Percentiles rank a stretch among this genome's conserved stretches.
Conservation (phyloP, 2,797 vertebrate genomes). For the Rousettus madagascariensis region DNA sequence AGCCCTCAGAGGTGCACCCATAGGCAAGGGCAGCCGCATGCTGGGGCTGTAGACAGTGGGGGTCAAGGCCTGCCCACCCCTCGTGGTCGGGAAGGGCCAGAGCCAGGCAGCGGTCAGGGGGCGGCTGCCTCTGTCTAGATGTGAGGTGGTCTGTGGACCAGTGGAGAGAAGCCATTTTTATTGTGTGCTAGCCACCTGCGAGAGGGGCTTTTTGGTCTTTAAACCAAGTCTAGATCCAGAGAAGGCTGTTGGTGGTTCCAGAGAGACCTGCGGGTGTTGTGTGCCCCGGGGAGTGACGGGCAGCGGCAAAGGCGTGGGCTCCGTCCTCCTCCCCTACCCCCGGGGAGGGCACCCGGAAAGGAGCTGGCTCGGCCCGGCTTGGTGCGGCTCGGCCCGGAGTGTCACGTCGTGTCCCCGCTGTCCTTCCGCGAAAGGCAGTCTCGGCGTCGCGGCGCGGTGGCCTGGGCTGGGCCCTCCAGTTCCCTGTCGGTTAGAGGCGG, state of each 20-base stretch:
- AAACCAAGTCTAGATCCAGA: not conserved
- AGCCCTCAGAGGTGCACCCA: not conserved
- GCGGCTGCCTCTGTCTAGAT: not conserved
- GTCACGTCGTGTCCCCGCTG: fast-evolving
- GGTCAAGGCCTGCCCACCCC: not conserved
- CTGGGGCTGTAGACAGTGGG: not conserved
- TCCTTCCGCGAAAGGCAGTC: not conserved
- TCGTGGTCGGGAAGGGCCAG: not conserved
- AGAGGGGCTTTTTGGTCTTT: not conserved
- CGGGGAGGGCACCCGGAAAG: not conserved
- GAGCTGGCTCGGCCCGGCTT: fast-evolving
- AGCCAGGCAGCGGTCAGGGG: not conserved
- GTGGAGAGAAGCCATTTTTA: not conserved
- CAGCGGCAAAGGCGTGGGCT: fast-evolving
- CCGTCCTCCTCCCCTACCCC: fast-evolving
- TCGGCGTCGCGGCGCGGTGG: not conserved
- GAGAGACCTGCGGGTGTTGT: not conserved
- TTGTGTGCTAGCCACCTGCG: not conserved
- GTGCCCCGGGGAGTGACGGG: not conserved
- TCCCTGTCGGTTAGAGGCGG: fast-evolving
- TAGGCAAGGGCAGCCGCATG: not conserved
- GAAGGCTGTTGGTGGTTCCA: not conserved
- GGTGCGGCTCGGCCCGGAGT: not conserved
- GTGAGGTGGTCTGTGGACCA: not conserved
- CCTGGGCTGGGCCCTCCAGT: not conserved